Percentiles rank a stretch among this genome's conserved stretches.
phyloP scores from a whole-genome alignment of 2,797 vertebrate species.

The Lepus oiostolus region DNA sequence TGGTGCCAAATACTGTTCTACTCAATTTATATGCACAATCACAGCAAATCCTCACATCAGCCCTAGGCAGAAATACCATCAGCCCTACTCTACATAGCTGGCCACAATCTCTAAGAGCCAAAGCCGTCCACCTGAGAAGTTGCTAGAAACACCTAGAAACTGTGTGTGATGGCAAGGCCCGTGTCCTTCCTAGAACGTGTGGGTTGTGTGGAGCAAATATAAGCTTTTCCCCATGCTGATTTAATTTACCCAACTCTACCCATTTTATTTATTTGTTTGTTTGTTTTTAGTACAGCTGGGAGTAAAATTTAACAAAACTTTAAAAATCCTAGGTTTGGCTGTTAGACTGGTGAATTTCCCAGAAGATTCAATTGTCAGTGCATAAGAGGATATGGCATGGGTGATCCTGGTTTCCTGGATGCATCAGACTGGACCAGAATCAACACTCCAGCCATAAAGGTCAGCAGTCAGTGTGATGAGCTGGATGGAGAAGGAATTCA shows the following conservation, averaged over 20 bases:
- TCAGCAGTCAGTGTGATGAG: background rate
- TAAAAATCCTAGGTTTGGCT: background rate
- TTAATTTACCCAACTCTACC: background rate
- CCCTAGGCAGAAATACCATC: slow-evolving; percentile 25
- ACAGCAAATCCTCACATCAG: background rate
- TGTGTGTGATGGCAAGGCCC: background rate
- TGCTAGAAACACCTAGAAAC: background rate
- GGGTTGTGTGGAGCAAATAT: background rate
- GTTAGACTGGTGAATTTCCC: background rate
- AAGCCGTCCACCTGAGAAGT: background rate
- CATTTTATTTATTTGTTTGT: background rate
- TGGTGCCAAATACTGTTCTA: background rate
- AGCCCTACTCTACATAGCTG: background rate
- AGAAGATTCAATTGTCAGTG: slow-evolving; percentile 14
- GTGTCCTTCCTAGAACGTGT: background rate
- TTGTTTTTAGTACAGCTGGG: background rate
- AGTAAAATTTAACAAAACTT: slow-evolving; percentile 14
- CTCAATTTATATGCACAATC: background rate
- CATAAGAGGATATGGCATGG: background rate
- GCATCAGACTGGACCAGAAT: slow-evolving; percentile 38
- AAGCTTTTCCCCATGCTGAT: background rate
- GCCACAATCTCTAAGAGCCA: background rate
- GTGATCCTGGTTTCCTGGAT: background rate
- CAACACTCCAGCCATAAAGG: background rate
- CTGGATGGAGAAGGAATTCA: background rate